These are phyloP conservation scores for Caenorhabditis macrosperma DNA, from an alignment of 2,888 invertebrate genomes.

Conservation along the genomic window DNA sequence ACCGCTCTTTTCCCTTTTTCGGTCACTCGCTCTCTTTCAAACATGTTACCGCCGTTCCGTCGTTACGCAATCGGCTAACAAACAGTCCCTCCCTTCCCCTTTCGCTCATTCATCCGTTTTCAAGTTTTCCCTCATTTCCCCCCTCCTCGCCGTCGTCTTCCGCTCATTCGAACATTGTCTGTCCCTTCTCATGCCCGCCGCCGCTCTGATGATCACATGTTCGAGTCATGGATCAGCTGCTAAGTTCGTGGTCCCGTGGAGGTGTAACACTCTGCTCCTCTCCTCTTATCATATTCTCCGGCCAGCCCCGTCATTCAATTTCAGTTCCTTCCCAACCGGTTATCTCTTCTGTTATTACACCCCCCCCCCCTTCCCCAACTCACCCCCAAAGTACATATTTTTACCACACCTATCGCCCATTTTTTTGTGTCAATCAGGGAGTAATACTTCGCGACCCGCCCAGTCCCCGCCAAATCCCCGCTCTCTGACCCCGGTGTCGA, in stretches of 20 bases:
- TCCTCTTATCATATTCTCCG: background rate
- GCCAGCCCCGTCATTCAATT: conserved; percentile 6
- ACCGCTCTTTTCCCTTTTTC: background rate
- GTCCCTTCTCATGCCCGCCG: conserved; percentile 29
- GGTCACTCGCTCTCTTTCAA: background rate
- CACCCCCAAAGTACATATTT: background rate
- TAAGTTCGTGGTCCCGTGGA: conserved; percentile 13
- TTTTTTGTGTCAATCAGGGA: conserved; percentile 5
- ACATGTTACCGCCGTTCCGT: background rate
- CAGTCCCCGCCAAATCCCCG: conserved; percentile 7
- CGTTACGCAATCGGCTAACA: background rate
- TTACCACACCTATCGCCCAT: conserved; percentile 1
- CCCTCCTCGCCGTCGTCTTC: background rate
- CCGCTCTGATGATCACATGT: conserved; percentile 28
- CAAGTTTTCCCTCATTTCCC: background rate
- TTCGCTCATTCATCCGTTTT: background rate
- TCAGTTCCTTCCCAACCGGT: conserved; percentile 35
- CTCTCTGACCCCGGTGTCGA: conserved; percentile 6
- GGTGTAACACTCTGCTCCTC: conserved; percentile 31
- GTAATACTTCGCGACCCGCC: background rate
- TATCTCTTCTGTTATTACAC: conserved; percentile 27
- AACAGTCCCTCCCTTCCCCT: background rate
- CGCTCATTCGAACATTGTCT: no score
- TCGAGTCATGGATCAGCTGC: conserved; percentile 33
- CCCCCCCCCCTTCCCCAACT: conserved; percentile 1